Percentiles rank a stretch among this genome's conserved stretches.
Conservation (phyloP, 1,140 invertebrate species). For the Hyphantria cunea region DNA sequence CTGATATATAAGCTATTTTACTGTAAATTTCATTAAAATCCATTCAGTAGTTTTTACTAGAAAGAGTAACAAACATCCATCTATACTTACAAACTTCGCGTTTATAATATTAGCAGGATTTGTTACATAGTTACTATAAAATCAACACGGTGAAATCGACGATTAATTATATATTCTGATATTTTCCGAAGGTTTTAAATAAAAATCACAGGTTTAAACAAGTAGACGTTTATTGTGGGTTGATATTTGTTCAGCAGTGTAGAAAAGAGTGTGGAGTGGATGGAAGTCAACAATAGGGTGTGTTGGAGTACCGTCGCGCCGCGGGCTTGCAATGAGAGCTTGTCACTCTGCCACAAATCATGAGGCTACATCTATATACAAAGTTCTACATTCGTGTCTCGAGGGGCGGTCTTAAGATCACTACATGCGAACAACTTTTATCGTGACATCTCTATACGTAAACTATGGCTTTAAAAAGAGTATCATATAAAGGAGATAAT, state of each 20-base stretch:
- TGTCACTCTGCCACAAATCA: conserved; percentile 55
- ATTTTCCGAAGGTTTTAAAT: conserved; percentile 2
- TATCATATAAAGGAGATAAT: background rate
- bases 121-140: too few species aligned
- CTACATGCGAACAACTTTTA: conserved; percentile 19
- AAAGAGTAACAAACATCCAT: too few species aligned
- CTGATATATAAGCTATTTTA: too few species aligned
- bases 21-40: too few species aligned
- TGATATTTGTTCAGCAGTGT: conserved; percentile 12
- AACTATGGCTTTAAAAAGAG: background rate
- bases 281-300: conserved; percentile 46
- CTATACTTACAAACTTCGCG: too few species aligned
- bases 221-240: conserved; percentile 19
- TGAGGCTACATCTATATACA: conserved; percentile 39
- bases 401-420: conserved; percentile 22
- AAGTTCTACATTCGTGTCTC: conserved; percentile 31
- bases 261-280: conserved; percentile 9
- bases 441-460: conserved; percentile 15
- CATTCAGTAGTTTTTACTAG: too few species aligned
- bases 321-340: conserved; percentile 47
- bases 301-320: conserved; percentile 36
- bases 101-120: too few species aligned
- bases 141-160: too few species aligned
- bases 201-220: conserved; percentile 11
- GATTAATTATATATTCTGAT: too few species aligned